Conservation (phyloP, 2,888 invertebrate genomes). For the Sinohyriopsis cumingii region DNA sequence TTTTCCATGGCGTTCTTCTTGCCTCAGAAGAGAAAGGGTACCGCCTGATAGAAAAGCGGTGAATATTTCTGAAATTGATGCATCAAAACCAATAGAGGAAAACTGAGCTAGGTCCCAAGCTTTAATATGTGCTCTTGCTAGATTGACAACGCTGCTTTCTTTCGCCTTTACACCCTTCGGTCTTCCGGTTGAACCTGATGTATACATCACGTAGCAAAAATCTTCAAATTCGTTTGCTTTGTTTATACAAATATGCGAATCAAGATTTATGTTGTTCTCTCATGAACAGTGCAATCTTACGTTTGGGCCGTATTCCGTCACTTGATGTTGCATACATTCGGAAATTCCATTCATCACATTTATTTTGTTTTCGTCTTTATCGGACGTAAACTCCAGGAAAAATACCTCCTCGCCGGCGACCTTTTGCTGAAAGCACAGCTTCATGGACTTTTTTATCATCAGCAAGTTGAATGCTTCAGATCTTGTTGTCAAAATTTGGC, state of each 20-base stretch:
- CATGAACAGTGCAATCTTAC: no score
- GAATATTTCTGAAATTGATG: constrained; percentile 91
- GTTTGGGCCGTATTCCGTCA: background rate
- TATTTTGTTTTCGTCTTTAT: background rate
- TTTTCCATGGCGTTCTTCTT: constrained; percentile 85
- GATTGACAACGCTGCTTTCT: constrained; percentile 80
- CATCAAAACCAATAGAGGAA: constrained; percentile 92
- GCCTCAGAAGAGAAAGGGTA: constrained; percentile 83
- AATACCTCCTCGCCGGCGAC: constrained; percentile 21
- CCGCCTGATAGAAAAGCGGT: constrained; percentile 85
- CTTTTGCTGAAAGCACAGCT: constrained; percentile 14
- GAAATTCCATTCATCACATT: background rate
- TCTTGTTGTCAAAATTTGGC: constrained; percentile 31
- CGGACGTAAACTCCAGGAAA: constrained; percentile 26
- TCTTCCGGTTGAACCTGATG: constrained; percentile 89
- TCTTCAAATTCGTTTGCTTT: constrained; percentile 18
- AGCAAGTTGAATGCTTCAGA: constrained; percentile 17
- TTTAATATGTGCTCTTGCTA: constrained; percentile 90
- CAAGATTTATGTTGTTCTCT: no score
- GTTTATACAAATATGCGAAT: no score
- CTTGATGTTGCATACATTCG: background rate
- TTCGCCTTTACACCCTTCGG: constrained; percentile 91
- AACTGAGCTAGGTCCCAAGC: constrained; percentile 91
- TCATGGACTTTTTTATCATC: constrained; percentile 19
- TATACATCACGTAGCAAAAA: constrained; percentile 79